Conservation (phyloP, 2,888 invertebrate genomes). For the Microplitis manilae region DNA sequence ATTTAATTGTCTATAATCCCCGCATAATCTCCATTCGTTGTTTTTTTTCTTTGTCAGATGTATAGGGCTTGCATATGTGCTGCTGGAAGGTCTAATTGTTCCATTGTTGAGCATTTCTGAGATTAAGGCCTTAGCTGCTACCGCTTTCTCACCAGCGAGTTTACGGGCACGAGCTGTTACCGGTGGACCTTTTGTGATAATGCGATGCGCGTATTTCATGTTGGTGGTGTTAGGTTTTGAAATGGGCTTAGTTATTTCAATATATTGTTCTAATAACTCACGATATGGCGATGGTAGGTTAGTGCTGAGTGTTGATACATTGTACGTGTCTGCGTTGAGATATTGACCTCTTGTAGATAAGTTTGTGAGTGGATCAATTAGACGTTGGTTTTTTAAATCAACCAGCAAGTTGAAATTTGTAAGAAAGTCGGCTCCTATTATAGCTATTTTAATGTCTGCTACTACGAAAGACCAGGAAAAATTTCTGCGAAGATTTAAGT, state of each 20-base stretch:
- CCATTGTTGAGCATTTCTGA: background rate
- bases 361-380: background rate
- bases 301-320: background rate
- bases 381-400: background rate
- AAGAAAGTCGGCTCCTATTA: background rate
- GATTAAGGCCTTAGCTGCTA: background rate
- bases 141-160: background rate
- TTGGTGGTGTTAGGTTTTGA: slow-evolving; percentile 44
- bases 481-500: background rate
- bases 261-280: too few species aligned
- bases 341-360: background rate
- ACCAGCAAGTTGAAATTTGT: background rate
- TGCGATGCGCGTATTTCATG: background rate
- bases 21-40: slow-evolving; percentile 52
- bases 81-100: background rate
- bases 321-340: background rate
- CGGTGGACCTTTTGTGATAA: background rate
- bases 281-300: too few species aligned
- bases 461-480: background rate
- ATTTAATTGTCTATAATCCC: slow-evolving; percentile 58
- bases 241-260: too few species aligned
- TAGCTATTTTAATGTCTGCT: background rate
- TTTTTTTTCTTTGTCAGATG: slow-evolving; percentile 56
- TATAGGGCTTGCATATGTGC: slow-evolving; percentile 65
- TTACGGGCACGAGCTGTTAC: background rate